phyloP scores from a whole-genome alignment of 2,113 vertebrate species.

The Guaruba guarouba region DNA sequence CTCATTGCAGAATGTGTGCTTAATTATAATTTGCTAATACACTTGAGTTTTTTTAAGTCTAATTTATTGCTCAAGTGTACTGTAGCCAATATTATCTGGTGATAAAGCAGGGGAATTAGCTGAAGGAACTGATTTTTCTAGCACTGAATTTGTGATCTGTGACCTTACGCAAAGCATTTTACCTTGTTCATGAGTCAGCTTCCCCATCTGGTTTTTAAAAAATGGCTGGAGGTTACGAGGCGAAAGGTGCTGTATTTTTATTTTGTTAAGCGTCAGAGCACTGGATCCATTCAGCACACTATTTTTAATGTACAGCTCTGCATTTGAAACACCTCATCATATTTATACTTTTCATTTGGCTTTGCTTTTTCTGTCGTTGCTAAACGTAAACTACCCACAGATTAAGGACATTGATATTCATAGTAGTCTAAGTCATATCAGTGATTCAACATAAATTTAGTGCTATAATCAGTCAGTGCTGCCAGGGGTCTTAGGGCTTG shows the following conservation, averaged over 20 bases:
- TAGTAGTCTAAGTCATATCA: not conserved
- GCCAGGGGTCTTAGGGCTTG: not conserved
- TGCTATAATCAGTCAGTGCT: not conserved
- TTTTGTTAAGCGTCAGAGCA: not conserved
- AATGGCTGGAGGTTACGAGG: not conserved
- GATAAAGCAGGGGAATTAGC: conserved; percentile 27
- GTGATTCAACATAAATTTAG: not conserved
- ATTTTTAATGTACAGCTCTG: not conserved
- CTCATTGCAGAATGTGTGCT: conserved; percentile 17
- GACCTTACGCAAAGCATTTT: not conserved
- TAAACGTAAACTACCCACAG: not conserved
- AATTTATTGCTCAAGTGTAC: conserved; percentile 30
- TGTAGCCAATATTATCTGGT: conserved; percentile 11
- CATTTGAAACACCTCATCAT: not conserved
- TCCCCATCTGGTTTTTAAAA: not conserved
- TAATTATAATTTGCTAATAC: conserved; percentile 49
- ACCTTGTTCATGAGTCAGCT: conserved; percentile 43
- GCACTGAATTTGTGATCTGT: conserved; percentile 23
- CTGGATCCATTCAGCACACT: not conserved
- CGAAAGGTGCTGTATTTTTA: conserved; percentile 14
- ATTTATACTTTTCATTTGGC: not conserved
- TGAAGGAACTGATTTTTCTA: conserved; percentile 26
- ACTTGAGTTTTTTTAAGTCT: conserved; percentile 36
- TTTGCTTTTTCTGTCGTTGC: not conserved
- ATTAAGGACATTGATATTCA: not conserved